Percentiles rank a stretch among this genome's conserved stretches.
phyloP scores from a whole-genome alignment of 2,113 vertebrate genomes.

The Todiramphus saurophagus region DNA sequence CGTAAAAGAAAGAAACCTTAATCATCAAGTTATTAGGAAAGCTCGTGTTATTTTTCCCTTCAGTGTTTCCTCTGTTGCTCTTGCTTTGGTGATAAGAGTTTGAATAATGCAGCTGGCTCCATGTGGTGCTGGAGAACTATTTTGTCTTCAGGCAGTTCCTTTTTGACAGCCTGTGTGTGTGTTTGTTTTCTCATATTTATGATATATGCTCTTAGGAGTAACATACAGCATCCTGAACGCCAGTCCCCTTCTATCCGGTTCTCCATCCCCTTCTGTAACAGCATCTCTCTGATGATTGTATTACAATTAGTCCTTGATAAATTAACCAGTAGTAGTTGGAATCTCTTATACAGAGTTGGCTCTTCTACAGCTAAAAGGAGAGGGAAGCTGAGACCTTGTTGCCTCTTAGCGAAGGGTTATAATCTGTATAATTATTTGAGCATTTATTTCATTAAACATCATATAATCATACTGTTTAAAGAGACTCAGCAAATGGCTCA shows the following conservation, averaged over 20 bases:
- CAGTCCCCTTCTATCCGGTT: neutral
- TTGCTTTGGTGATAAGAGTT: slow-evolving; percentile 12
- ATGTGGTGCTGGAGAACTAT: neutral
- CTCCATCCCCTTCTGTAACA: neutral
- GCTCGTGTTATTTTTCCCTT: neutral
- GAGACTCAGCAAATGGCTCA: neutral
- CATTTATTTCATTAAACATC: neutral
- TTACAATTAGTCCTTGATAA: neutral
- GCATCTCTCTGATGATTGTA: neutral
- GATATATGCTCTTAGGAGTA: neutral
- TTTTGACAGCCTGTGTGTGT: neutral
- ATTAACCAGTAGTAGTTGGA: neutral
- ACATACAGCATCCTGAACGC: neutral
- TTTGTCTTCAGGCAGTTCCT: slow-evolving; percentile 38
- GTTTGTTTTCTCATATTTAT: neutral
- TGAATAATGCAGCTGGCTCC: slow-evolving; percentile 10
- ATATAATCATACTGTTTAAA: neutral
- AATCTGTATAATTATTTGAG: neutral
- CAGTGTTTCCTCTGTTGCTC: neutral
- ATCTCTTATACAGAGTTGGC: neutral
- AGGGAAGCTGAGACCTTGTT: neutral
- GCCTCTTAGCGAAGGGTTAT: neutral
- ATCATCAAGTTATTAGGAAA: neutral
- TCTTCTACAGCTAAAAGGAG: neutral
- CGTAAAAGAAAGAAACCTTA: neutral